Conservation (phyloP, 2,888 invertebrate genomes). For the Dicyrtoma fusca region DNA sequence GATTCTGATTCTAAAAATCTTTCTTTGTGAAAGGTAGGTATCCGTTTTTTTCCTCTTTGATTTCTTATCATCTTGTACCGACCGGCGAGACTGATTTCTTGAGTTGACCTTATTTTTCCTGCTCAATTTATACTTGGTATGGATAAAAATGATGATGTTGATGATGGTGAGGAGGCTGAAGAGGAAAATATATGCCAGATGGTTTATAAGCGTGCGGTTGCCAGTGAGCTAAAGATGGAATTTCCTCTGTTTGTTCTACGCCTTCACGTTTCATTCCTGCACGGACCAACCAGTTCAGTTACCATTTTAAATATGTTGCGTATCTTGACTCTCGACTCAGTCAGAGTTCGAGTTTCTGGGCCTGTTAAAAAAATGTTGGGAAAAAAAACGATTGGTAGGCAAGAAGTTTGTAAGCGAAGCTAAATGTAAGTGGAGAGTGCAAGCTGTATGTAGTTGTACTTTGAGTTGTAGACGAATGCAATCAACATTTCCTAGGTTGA, state of each 20-base stretch:
- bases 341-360: too few relatives aligned
- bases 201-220: slow-evolving; percentile 40
- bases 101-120: too few relatives aligned
- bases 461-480: slow-evolving; percentile 16
- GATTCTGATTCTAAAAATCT: too few relatives aligned
- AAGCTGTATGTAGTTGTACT: too few relatives aligned
- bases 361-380: too few relatives aligned
- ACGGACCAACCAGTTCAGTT: slow-evolving; percentile 18
- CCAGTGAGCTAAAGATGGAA: slow-evolving; percentile 35
- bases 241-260: slow-evolving; percentile 15
- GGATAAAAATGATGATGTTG: slow-evolving; percentile 5
- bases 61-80: too few relatives aligned
- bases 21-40: too few relatives aligned
- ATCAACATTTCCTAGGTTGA: background rate
- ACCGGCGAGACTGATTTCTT: too few relatives aligned
- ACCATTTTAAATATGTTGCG: slow-evolving; percentile 8
- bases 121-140: slow-evolving; percentile 2
- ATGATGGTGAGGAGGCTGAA: slow-evolving; percentile 11
- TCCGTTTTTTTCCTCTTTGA: too few relatives aligned
- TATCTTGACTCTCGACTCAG: background rate
- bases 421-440: too few relatives aligned
- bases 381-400: background rate
- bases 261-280: slow-evolving; percentile 9
- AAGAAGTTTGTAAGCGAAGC: background rate
- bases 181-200: slow-evolving; percentile 18